Percentiles rank a stretch among this genome's conserved stretches.
These are phyloP conservation scores for Euwallacea fornicatus DNA, from an alignment of 1,140 invertebrate genomes.

Conservation along the genomic window DNA sequence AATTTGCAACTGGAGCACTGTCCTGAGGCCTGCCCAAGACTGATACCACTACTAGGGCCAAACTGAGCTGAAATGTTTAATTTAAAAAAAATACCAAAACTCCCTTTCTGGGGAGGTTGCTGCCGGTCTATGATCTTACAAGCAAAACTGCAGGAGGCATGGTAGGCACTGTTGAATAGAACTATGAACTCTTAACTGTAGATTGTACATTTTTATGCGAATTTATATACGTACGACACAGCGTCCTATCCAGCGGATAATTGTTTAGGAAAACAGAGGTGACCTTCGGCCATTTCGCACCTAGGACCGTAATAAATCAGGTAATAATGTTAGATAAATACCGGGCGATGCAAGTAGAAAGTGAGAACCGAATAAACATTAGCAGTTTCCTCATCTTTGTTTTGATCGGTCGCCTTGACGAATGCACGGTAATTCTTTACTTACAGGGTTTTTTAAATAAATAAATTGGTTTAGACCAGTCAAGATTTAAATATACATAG, in stretches of 20 bases:
- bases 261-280: background rate
- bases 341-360: background rate
- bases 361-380: background rate
- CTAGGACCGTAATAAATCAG: conserved; percentile 15
- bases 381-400: background rate
- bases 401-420: too few relatives aligned
- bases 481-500: too few relatives aligned
- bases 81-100: conserved; percentile 1
- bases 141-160: background rate
- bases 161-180: background rate
- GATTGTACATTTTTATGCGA: conserved; percentile 8
- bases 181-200: conserved; percentile 13
- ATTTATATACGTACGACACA: conserved; percentile 3
- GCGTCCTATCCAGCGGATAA: background rate
- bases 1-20: background rate
- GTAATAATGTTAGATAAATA: conserved; percentile 20
- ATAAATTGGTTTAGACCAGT: too few relatives aligned
- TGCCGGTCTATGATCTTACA: background rate
- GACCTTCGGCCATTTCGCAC: conserved; percentile 4
- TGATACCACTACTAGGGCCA: conserved; percentile 6
- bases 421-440: too few relatives aligned
- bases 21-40: conserved; percentile 17
- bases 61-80: conserved; percentile 9
- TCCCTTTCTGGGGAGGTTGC: background rate
- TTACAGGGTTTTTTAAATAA: too few relatives aligned